Percentiles rank a stretch among this genome's conserved stretches.
Evolutionary conservation across 2,888 invertebrate genomes (phyloP).

Genomic region (Sarcophaga variegata): DNA sequence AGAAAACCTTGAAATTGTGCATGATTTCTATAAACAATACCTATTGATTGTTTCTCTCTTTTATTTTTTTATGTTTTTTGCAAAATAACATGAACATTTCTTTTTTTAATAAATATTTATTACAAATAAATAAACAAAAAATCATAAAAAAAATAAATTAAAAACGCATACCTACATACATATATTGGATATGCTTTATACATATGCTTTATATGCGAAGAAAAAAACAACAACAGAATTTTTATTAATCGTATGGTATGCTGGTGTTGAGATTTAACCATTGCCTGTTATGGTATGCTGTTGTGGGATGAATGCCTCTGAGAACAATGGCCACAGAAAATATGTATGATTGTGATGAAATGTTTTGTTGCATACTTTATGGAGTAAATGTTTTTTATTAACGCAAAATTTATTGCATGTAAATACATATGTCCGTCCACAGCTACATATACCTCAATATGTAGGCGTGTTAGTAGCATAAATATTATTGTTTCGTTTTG

Average conservation of each 20-base stretch:
- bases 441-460: not conserved
- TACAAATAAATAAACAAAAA: conserved; percentile 7
- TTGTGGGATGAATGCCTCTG: no score
- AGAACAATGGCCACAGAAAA: conserved; percentile 22
- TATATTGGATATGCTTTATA: not conserved
- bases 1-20: conserved; percentile 43
- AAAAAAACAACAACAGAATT: not conserved
- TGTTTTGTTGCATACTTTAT: conserved; percentile 36
- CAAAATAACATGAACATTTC: no score
- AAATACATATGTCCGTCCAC: conserved; percentile 11
- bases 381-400: conserved; percentile 55
- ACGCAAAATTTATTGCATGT: conserved; percentile 53
- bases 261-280: conserved; percentile 1
- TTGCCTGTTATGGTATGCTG: conserved; percentile 15
- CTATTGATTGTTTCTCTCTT: conserved; percentile 1
- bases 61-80: not conserved
- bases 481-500: not conserved
- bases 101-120: conserved; percentile 39
- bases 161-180: not conserved
- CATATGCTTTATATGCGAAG: not conserved
- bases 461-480: not conserved
- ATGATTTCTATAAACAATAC: conserved; percentile 33
- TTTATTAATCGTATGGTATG: not conserved
- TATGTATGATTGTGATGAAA: conserved; percentile 18
- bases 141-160: no score